Evolutionary conservation across 35 echinoderm and acorn worm genomes (phyloP), one percentile per base, ranked within the genome.

Genomic region (Chiridota heheva): DNA sequence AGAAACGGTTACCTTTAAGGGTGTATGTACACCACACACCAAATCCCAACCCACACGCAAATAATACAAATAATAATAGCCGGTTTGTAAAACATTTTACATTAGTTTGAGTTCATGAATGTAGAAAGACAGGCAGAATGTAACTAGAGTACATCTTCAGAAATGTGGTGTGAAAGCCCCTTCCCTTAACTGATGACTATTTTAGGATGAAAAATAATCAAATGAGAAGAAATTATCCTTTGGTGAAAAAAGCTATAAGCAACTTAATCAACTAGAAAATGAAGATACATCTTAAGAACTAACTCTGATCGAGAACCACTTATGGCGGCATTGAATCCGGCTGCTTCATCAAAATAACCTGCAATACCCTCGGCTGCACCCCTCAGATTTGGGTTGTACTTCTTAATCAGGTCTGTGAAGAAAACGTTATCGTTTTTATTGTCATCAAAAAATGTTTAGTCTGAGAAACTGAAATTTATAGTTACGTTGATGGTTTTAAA

Each of bases 351-450:
- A 55, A 27, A 1, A 16, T 51, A 76, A 26, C 44, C 72, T 5
- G 72, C 49, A 32, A 76, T 25, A 18, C 37, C 60, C 4, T 46
- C 13, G 3, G 71, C 60, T 36, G 61, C 35, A 0, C 82, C 82
- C 15, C 36, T 73, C 18, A 84, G 44, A 42, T 57, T 22, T 4
- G 69, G 69, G 44, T 75, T 85, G 58, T 36, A 85, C 27, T 85
- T 60, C 58, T 72, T 71, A 6, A 85, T 40, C 36, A 85, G 59
- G n/a, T 85, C 82, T 85, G 39, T 49, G 2, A n/a, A 34, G 26
- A 3, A 73, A 73, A 73, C 42, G 6, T 36, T 26, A 69, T 10
- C 33, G 2, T 5, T 20, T 73, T 44, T 32, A 44, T 40, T 6
- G 17, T 69, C 36, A 32, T 16, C 27, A 29, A 29, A 64, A 10